Evolutionary conservation across 2,797 vertebrate species (phyloP), one percentile per base, ranked within the genome.

Genomic region (Morus bassanus): DNA sequence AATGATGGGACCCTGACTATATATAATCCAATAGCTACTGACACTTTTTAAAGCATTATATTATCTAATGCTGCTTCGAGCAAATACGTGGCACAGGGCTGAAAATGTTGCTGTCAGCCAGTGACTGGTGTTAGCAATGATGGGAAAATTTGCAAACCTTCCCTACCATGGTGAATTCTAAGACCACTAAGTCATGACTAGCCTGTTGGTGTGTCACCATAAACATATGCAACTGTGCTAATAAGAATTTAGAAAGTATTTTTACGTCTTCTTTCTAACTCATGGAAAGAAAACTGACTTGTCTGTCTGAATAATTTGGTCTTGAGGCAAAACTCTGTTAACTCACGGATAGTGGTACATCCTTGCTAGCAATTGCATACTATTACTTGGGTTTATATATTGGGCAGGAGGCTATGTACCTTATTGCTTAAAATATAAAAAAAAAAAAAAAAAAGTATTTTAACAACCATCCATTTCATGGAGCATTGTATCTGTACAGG

Each of bases 201-300:
- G 31, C 53, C 28, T 87, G 31, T 80, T 95, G 85, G 45, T 87
- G 21, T 72, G 86, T 91, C 84, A 88, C 37, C 31, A 51, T 18
- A 83, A 85, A 89, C 82, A 81, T 88, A 31, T 84, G 64, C 45
- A 92, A 35, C 35, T 70, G 30, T 83, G 46, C 75, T 91, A 76
- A 91, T 88, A 92, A 89, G 70, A 91, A 56, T 89, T 95, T 85
- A 83, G 74, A 19, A 93, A 93, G 35, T 59, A 77, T 92, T 89
- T 91, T 45, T 80, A 33, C 70, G 23, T 81, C 35, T 80, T 64
- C 61, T 89, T 53, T 53, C 53, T 77, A 65, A 46, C 24, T 37
- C 28, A 24, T 28, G 33, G 50, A 80, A 86, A 25, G 16, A 88
- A 94, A 93, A 73, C 33, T 75, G 81, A 37, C n/a, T 81, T 74